Evolutionary conservation across 1,140 invertebrate species (phyloP).

Genomic region (Nilaparvata lugens): DNA sequence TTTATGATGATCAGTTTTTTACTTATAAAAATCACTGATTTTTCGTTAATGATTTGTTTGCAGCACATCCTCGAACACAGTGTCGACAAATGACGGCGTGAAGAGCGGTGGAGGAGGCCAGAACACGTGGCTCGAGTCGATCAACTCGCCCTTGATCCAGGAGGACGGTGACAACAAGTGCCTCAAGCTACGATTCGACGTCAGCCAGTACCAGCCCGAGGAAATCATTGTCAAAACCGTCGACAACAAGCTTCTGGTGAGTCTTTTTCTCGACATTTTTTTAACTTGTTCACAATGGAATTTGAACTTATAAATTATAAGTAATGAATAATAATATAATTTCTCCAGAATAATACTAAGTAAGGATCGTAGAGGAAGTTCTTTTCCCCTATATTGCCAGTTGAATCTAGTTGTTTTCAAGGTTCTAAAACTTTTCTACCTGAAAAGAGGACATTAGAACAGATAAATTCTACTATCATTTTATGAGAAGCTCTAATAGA

Average conservation of each 20-base stretch:
- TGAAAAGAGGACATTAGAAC: too few relatives aligned
- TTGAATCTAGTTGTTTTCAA: too few relatives aligned
- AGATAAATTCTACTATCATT: too few relatives aligned
- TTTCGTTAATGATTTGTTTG: constrained; percentile 10
- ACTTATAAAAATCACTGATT: too few relatives aligned
- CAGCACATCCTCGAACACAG: constrained; percentile 40
- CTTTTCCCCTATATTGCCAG: too few relatives aligned
- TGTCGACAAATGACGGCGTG: constrained; percentile 41
- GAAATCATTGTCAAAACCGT: constrained; percentile 95
- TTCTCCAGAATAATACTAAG: too few relatives aligned
- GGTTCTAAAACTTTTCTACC: too few relatives aligned
- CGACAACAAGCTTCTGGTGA: constrained; percentile 89
- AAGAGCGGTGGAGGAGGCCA: constrained; percentile 40
- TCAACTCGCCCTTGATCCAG: constrained; percentile 86
- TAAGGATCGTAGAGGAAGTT: too few relatives aligned
- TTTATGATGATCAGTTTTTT: too few relatives aligned
- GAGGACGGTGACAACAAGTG: constrained; percentile 84
- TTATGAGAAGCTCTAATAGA: too few relatives aligned
- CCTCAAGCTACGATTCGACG: constrained; percentile 85
- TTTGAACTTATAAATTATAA: too few relatives aligned
- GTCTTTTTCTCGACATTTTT: constrained; percentile 29
- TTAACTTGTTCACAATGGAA: background rate
- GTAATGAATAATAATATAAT: too few relatives aligned
- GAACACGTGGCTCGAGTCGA: constrained; percentile 59
- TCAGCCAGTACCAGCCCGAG: constrained; percentile 87